Percentiles rank a stretch among this genome's conserved stretches.
phyloP scores from a whole-genome alignment of 2,888 invertebrate genomes.

The Pandemis cinnamomeana region DNA sequence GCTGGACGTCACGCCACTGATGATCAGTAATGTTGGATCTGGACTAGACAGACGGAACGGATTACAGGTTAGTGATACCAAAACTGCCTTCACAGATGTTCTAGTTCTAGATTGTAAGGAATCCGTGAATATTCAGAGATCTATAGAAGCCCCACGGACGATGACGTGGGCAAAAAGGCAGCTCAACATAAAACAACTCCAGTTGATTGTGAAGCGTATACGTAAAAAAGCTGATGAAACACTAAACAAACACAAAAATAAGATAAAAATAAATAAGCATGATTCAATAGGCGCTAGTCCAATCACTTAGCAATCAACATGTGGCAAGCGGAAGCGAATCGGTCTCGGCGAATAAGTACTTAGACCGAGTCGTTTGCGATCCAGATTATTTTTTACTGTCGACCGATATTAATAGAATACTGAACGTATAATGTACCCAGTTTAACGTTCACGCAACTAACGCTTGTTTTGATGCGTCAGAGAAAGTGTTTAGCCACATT shows the following conservation, averaged over 20 bases:
- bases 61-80: no score
- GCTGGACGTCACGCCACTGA: no score
- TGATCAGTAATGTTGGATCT: neutral
- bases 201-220: neutral
- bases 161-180: neutral
- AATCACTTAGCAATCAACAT: conserved; percentile 54
- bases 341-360: conserved; percentile 44
- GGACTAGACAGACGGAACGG: no score
- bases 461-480: conserved; percentile 35
- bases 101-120: no score
- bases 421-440: conserved; percentile 51
- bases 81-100: no score
- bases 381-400: conserved; percentile 56
- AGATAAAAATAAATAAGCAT: conserved; percentile 27
- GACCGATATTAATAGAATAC: conserved; percentile 62
- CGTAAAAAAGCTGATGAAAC: conserved; percentile 8
- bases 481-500: conserved; percentile 39
- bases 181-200: neutral
- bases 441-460: conserved; percentile 33
- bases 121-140: no score
- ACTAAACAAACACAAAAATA: conserved; percentile 14
- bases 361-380: conserved; percentile 50
- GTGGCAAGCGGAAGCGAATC: conserved; percentile 50
- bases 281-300: conserved; percentile 46
- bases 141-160: no score